Percentiles rank a stretch among this genome's conserved stretches.
phyloP scores from a whole-genome alignment of 2,888 invertebrate species.

The Caenorhabditis sp. region DNA sequence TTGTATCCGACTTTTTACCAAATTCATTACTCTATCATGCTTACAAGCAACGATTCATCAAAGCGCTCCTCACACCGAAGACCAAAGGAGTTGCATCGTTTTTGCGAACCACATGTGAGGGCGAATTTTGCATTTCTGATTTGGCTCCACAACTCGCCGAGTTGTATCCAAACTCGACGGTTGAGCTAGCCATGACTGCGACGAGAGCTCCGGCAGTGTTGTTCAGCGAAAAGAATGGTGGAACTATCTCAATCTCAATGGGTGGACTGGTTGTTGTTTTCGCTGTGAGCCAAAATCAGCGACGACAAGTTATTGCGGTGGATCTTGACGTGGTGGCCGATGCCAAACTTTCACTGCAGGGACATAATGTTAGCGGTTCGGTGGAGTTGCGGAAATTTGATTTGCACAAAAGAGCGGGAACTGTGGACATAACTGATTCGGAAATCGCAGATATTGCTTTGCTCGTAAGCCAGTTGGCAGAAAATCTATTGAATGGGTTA shows the following conservation, averaged over 20 bases:
- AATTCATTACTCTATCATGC: constrained; percentile 69
- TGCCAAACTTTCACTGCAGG: constrained; percentile 45
- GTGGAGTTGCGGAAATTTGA: constrained; percentile 55
- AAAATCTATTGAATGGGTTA: constrained; percentile 51
- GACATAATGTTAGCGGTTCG: constrained; percentile 48
- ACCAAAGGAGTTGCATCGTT: constrained; percentile 51
- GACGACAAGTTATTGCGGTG: constrained; percentile 52
- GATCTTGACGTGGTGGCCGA: constrained; percentile 60
- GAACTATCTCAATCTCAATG: constrained; percentile 48
- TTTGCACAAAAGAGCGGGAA: constrained; percentile 41
- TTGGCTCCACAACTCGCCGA: constrained; percentile 51
- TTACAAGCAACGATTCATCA: constrained; percentile 56
- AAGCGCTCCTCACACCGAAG: constrained; percentile 41
- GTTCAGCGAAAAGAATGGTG: constrained; percentile 58
- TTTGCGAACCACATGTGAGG: constrained; percentile 52
- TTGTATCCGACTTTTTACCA: constrained; percentile 64
- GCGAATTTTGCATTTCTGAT: constrained; percentile 50
- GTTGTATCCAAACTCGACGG: constrained; percentile 49
- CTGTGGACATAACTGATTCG: constrained; percentile 40
- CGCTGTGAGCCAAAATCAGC: constrained; percentile 38
- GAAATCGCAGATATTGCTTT: constrained; percentile 54
- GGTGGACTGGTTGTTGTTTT: constrained; percentile 52
- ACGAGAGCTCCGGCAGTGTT: constrained; percentile 56
- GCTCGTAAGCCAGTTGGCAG: constrained; percentile 45
- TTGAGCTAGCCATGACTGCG: constrained; percentile 55